phyloP scores from a whole-genome alignment of 2,888 invertebrate species.

The Criorhina ranunculi region DNA sequence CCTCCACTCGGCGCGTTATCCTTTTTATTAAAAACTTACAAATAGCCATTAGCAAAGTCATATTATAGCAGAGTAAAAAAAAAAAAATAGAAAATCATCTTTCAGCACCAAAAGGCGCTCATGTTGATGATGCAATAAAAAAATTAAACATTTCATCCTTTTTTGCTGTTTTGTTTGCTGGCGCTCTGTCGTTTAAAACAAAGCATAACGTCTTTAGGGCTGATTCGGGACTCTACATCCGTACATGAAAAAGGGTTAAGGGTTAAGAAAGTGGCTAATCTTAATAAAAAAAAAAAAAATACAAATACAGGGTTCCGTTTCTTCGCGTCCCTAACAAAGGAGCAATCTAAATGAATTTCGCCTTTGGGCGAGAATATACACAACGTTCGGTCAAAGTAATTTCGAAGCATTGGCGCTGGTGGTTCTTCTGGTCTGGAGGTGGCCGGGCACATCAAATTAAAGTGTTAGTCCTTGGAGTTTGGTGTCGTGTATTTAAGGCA shows the following conservation, averaged over 20 bases:
- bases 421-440: constrained; percentile 22
- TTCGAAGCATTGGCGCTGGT: constrained; percentile 38
- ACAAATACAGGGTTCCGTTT: constrained; percentile 48
- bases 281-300: constrained; percentile 55
- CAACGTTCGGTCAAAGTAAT: constrained; percentile 74
- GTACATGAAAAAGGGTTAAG: constrained; percentile 60
- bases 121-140: constrained; percentile 74
- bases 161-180: constrained; percentile 36
- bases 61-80: constrained; percentile 23
- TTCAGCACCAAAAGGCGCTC: constrained; percentile 74
- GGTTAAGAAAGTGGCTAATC: constrained; percentile 78
- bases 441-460: constrained; percentile 69
- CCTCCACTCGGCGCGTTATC: constrained; percentile 41
- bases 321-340: constrained; percentile 63
- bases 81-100: constrained; percentile 48
- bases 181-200: constrained; percentile 61
- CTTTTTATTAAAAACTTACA: constrained; percentile 76
- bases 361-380: constrained; percentile 73
- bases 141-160: constrained; percentile 60
- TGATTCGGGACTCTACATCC: background rate
- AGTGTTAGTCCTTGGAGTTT: constrained; percentile 69
- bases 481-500: constrained; percentile 68
- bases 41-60: constrained; percentile 77
- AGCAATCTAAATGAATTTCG: constrained; percentile 78
- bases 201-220: constrained; percentile 39